Evolutionary conservation across 2,113 vertebrate genomes (phyloP), one percentile per base, ranked within the genome.

Genomic region (Ceuthmochares aereus): DNA sequence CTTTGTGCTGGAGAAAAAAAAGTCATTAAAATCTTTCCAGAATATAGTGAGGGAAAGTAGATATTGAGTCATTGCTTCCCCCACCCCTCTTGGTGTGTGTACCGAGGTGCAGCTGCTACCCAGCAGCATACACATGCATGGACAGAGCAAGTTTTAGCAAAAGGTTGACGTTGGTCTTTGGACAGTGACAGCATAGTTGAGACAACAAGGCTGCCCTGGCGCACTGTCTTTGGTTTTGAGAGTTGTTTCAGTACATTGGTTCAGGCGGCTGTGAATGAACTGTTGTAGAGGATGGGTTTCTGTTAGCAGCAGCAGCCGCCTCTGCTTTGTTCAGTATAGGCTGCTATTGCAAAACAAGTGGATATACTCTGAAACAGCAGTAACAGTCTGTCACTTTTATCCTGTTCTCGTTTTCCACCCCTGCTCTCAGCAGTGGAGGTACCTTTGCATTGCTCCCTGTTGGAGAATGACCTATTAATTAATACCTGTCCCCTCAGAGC

Each of bases 381-480:
- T 29, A 78, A n/a, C 30, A 72, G 77, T 5, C 29, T 68, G 40
- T 29, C 63, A 14, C 73, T 87, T 89, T 87, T 74, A 55, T 69
- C 56, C 60, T 75, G 17, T 72, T 89, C 66, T 91, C 17, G 58
- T 76, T 91, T 90, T 85, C 40, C 11, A 58, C 3, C 2, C 52
- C 40, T 73, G 40, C 59, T 76, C n/a, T 83, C 74, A 8, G 82
- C 14, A 3, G 66, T 60, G 70, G 56, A 87, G 49, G 23, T 75
- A 84, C 49, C 69, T 90, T 82, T 93, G 60, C 40, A 16, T 75
- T 5, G 6, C 76, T 94, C 51, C 30, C 60, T 68, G 13, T 34
- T 89, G 89, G 62, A 94, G 54, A 83, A 51, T 60, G 64, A 62
- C 93, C 89, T 78, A 19, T 78, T 92, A 91, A 45, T 78, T 92